Conservation (phyloP, 2,888 invertebrate genomes). For the Ormyrus thymus region DNA sequence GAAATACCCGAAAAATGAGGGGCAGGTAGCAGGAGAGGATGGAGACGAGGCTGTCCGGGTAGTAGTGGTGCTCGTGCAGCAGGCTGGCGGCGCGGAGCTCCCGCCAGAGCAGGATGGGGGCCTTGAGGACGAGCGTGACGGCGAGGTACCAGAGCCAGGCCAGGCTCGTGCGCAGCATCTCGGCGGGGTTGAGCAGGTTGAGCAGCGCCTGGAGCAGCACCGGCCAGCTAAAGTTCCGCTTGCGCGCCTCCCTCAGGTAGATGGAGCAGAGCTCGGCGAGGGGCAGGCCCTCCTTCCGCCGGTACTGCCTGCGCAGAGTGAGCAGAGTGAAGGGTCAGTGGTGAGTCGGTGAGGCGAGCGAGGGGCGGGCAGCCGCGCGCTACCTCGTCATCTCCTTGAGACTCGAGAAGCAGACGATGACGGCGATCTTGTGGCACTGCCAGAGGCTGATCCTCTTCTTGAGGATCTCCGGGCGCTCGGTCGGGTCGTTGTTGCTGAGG, state of each 20-base stretch:
- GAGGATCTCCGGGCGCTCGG: constrained; percentile 82
- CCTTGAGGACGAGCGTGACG: constrained; percentile 66
- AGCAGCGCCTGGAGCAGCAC: constrained; percentile 62
- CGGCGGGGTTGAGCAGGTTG: constrained; percentile 68
- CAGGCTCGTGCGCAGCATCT: constrained; percentile 58
- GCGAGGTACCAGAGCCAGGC: constrained; percentile 70
- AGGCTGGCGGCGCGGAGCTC: constrained; percentile 74
- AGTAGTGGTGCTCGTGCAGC: constrained; percentile 67
- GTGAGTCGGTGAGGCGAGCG: too few species aligned
- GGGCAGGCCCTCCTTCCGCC: constrained; percentile 60
- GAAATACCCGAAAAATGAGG: constrained; percentile 66
- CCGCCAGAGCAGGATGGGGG: constrained; percentile 72
- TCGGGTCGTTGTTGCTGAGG: constrained; percentile 85
- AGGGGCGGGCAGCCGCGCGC: too few species aligned
- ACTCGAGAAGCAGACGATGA: constrained; percentile 82
- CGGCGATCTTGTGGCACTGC: constrained; percentile 79
- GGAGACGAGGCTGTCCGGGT: constrained; percentile 70
- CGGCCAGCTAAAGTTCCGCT: constrained; percentile 64
- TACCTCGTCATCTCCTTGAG: constrained; percentile 79
- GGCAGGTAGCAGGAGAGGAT: constrained; percentile 74
- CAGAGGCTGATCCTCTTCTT: constrained; percentile 79
- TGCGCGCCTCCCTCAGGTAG: constrained; percentile 62
- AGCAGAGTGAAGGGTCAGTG: too few species aligned
- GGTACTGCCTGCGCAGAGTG: constrained; percentile 57
- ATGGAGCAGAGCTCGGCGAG: constrained; percentile 59